Percentiles rank a stretch among this genome's conserved stretches.
These are phyloP conservation scores for Orius laevigatus DNA, from an alignment of 1,140 invertebrate species.

Conservation along the genomic window DNA sequence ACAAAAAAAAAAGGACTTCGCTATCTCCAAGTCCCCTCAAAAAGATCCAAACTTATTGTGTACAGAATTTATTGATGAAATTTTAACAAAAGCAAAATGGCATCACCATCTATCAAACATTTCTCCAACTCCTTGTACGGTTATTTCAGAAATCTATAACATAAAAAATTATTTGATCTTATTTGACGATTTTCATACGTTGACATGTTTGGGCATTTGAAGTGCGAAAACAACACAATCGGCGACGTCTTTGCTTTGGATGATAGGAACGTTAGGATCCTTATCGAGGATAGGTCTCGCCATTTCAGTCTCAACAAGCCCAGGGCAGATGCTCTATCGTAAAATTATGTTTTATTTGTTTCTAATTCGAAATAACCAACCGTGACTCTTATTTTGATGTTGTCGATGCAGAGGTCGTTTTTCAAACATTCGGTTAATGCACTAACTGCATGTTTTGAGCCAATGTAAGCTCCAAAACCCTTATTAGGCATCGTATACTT, in stretches of 20 bases:
- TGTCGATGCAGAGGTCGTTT: conserved; percentile 33
- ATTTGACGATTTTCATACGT: conserved; percentile 24
- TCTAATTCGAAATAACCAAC: conserved; percentile 24
- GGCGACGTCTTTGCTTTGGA: conserved; percentile 33
- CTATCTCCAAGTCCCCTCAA: no score
- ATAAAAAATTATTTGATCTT: no score
- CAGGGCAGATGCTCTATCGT: conserved; percentile 4
- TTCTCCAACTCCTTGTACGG: no score
- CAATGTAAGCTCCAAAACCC: conserved; percentile 34
- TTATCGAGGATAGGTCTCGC: background rate
- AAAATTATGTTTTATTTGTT: background rate
- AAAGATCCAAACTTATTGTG: no score
- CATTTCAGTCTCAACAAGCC: conserved; percentile 1
- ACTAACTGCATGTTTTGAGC: conserved; percentile 39
- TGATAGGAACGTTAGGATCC: background rate
- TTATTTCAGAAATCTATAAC: no score
- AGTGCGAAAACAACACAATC: conserved; percentile 33
- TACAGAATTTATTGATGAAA: no score
- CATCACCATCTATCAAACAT: no score
- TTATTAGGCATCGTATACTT: conserved; percentile 21
- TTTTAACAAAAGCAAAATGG: no score
- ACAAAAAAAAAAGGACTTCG: no score
- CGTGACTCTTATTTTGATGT: conserved; percentile 38
- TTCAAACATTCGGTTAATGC: conserved; percentile 38
- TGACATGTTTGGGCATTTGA: conserved; percentile 30